Conservation (phyloP, 1,140 invertebrate genomes). For the Drosophila sturtevanti region DNA sequence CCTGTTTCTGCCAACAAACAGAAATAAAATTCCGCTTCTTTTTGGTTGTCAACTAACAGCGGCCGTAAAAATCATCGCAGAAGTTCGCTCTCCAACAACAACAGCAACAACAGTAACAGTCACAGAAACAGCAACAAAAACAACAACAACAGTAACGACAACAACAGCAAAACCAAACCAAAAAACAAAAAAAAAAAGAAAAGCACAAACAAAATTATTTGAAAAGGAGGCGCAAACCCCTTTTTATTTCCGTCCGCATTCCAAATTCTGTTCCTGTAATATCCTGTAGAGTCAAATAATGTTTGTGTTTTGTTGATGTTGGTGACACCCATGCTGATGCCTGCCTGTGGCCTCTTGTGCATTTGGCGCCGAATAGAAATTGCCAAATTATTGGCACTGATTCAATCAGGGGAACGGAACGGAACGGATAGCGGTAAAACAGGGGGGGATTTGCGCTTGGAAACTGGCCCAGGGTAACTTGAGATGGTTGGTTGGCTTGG, state of each 20-base stretch:
- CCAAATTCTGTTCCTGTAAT: conserved; percentile 29
- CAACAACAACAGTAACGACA: conserved; percentile 24
- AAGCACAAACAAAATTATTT: conserved; percentile 16
- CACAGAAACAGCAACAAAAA: background rate
- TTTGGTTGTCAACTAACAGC: conserved; percentile 52
- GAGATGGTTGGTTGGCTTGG: conserved; percentile 4
- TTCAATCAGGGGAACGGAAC: conserved; percentile 61
- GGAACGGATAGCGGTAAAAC: conserved; percentile 18
- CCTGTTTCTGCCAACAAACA: conserved; percentile 62
- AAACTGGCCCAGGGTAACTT: background rate
- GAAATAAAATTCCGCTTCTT: conserved; percentile 41
- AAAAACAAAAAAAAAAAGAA: background rate
- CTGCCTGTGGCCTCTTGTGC: conserved; percentile 36
- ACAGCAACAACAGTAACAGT: conserved; percentile 19
- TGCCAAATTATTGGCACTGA: conserved; percentile 77
- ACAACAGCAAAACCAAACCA: conserved; percentile 23
- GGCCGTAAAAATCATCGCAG: conserved; percentile 66
- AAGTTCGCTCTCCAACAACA: conserved; percentile 55
- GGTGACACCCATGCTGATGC: conserved; percentile 37
- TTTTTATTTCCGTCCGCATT: conserved; percentile 41
- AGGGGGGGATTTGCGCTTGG: background rate
- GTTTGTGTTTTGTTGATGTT: conserved; percentile 51
- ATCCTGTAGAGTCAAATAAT: conserved; percentile 63
- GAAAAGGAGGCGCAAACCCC: conserved; percentile 42
- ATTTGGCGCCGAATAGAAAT: conserved; percentile 70